A percentile compares a stretch with the other conserved stretches of the same genome.
Evolutionary conservation across 2,113 vertebrate species (phyloP).

Genomic region (Ursus arctos): DNA sequence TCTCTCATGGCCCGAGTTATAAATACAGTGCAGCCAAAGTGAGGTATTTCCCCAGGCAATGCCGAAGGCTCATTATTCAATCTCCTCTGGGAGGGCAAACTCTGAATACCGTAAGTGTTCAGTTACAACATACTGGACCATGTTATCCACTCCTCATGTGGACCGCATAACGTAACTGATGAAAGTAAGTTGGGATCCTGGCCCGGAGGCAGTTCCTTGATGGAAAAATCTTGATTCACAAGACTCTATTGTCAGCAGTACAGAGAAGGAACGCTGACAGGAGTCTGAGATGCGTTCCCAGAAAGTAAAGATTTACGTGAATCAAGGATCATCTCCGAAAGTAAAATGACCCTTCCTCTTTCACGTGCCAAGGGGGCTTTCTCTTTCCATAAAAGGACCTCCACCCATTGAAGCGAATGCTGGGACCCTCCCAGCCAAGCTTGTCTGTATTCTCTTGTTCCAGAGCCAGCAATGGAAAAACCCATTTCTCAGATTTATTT

Average conservation of each 20-base stretch:
- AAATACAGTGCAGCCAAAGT: constrained; percentile 1
- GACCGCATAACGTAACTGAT: neutral
- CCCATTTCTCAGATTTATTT: neutral
- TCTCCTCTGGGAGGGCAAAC: neutral
- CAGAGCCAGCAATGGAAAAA: constrained; percentile 18
- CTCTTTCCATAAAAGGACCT: neutral
- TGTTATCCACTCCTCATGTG: neutral
- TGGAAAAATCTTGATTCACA: neutral
- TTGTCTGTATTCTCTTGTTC: neutral
- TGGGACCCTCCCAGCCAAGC: neutral
- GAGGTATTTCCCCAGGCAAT: neutral
- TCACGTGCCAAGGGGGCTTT: neutral
- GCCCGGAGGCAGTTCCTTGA: too few species aligned
- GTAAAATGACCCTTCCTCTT: neutral
- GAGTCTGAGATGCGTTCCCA: neutral
- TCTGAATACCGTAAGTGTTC: neutral
- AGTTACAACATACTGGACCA: neutral
- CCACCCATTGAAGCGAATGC: neutral
- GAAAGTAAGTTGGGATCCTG: too few species aligned
- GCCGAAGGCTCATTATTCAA: neutral
- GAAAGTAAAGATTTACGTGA: neutral
- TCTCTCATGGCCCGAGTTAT: constrained; percentile 29
- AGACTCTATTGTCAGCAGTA: neutral
- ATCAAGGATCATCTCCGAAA: neutral
- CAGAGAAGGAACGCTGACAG: neutral